Conservation (phyloP, 2,113 vertebrate species). For the Nyctereutes procyonoides region DNA sequence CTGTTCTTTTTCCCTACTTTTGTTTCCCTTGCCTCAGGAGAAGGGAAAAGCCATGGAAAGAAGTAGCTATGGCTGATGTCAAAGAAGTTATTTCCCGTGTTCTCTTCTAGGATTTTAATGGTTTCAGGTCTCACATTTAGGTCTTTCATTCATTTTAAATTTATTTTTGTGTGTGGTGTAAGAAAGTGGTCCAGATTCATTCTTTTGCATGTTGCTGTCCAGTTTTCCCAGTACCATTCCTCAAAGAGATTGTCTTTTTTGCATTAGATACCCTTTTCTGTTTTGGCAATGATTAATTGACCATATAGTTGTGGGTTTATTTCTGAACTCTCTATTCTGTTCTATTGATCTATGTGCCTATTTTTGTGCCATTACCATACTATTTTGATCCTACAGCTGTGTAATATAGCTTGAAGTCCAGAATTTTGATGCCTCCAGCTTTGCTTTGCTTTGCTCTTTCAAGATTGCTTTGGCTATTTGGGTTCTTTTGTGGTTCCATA, state of each 20-base stretch:
- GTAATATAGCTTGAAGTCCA: background rate
- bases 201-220: no score
- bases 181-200: no score
- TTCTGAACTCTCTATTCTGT: background rate
- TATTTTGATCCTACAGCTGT: background rate
- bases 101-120: background rate
- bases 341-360: background rate
- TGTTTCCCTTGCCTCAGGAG: background rate
- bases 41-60: background rate
- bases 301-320: background rate
- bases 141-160: background rate
- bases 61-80: background rate
- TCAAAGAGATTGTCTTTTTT: no score
- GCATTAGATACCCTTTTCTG: no score
- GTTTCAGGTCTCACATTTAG: background rate
- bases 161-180: no score
- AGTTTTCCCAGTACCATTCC: no score
- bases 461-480: no score
- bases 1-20: background rate
- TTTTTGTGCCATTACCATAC: background rate
- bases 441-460: background rate
- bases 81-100: background rate
- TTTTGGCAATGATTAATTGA: no score
- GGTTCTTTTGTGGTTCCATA: no score
- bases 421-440: background rate